Conservation (phyloP, 2,113 vertebrate genomes). For the Oryzias curvinotus region DNA sequence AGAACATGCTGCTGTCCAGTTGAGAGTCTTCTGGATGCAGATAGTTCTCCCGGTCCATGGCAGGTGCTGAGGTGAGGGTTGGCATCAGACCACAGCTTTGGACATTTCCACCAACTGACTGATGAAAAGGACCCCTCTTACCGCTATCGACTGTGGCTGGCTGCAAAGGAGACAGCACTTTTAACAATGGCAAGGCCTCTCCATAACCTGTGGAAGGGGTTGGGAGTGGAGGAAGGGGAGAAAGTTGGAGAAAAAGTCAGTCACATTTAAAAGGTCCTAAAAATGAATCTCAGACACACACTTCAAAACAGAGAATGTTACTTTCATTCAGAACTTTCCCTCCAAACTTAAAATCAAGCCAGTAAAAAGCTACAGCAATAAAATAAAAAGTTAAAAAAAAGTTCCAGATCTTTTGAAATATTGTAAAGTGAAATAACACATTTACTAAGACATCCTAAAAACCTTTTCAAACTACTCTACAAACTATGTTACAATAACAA, state of each 20-base stretch:
- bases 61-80: conserved; percentile 73
- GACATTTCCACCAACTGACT: conserved; percentile 70
- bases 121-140: conserved; percentile 35
- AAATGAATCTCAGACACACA: not conserved
- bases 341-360: too few species aligned
- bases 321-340: not conserved
- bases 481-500: too few species aligned
- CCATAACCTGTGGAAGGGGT: conserved; percentile 69
- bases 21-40: conserved; percentile 78
- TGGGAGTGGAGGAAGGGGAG: not conserved
- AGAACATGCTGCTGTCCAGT: conserved; percentile 72
- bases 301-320: not conserved
- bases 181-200: conserved; percentile 50
- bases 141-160: conserved; percentile 30
- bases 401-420: too few species aligned
- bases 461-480: too few species aligned
- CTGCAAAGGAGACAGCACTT: conserved; percentile 47
- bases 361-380: too few species aligned
- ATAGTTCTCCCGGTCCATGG: conserved; percentile 82
- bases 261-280: not conserved
- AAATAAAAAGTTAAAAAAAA: too few species aligned
- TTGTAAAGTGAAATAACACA: too few species aligned
- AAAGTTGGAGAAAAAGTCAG: not conserved
- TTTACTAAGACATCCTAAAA: too few species aligned
- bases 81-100: conserved; percentile 75